Conservation (phyloP, 2,888 invertebrate species). For the Azorinus chamasolen region DNA sequence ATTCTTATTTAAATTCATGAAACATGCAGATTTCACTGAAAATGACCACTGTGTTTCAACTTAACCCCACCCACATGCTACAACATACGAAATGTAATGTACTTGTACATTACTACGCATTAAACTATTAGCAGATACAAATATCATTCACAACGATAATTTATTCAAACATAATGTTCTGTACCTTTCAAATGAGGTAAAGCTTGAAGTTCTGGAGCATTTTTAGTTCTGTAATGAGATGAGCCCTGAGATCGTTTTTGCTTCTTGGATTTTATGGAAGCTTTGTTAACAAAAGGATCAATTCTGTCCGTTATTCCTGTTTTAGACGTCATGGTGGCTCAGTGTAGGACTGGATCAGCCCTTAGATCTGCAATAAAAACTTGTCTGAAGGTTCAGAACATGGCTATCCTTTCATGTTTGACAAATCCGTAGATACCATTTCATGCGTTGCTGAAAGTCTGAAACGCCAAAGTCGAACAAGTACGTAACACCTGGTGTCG, state of each 20-base stretch:
- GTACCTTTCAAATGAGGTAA: conserved; percentile 98
- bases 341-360: conserved; percentile 47
- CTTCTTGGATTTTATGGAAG: conserved; percentile 99
- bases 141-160: no score
- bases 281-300: conserved; percentile 96
- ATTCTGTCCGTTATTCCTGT: conserved; percentile 94
- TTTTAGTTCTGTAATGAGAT: conserved; percentile 98
- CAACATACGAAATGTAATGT: no score
- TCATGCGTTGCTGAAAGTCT: conserved; percentile 37
- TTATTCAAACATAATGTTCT: not conserved
- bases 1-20: no score
- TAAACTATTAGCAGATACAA: no score
- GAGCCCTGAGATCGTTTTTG: conserved; percentile 99
- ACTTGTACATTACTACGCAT: no score
- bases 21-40: no score
- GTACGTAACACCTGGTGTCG: conserved; percentile 2
- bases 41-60: no score
- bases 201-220: conserved; percentile 98
- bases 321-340: conserved; percentile 75
- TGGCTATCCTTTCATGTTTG: conserved; percentile 75
- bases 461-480: conserved; percentile 5
- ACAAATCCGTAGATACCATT: conserved; percentile 77
- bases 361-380: conserved; percentile 36
- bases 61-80: no score
- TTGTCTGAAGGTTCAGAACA: conserved; percentile 66